A percentile compares a stretch with the other conserved stretches of the same genome.
These are phyloP conservation scores for Nasonia longicornis DNA, from an alignment of 1,140 invertebrate genomes.

Conservation along the genomic window DNA sequence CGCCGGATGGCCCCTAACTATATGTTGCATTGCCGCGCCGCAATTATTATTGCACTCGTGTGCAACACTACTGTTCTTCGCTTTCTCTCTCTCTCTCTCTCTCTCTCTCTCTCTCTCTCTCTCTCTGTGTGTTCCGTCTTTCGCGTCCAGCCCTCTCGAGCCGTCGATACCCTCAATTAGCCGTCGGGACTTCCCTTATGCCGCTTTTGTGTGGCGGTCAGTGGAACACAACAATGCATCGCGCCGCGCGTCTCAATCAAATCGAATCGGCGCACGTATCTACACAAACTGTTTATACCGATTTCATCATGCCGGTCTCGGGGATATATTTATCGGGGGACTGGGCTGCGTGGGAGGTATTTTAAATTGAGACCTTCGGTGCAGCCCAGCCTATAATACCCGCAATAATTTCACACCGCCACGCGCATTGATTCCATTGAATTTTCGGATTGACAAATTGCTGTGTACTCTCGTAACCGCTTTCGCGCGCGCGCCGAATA, in stretches of 20 bases:
- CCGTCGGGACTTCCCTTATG: constrained; percentile 6
- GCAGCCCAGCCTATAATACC: neutral
- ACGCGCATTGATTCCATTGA: constrained; percentile 64
- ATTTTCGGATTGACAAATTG: constrained; percentile 46
- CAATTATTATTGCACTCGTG: constrained; percentile 61
- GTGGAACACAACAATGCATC: neutral
- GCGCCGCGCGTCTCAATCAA: constrained; percentile 15
- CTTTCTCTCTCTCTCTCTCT: neutral
- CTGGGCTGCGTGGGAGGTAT: constrained; percentile 13
- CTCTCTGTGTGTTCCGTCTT: neutral
- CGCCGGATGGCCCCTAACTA: constrained; percentile 58
- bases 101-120: neutral
- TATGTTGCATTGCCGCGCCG: constrained; percentile 63
- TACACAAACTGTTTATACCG: neutral
- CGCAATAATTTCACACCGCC: constrained; percentile 52
- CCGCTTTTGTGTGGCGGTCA: neutral
- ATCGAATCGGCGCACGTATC: constrained; percentile 10
- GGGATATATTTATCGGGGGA: constrained; percentile 3
- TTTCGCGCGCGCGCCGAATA: neutral
- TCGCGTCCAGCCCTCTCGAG: neutral
- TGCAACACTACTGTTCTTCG: constrained; percentile 59
- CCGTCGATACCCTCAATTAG: constrained; percentile 41
- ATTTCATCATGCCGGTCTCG: neutral
- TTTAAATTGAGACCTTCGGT: constrained; percentile 7
- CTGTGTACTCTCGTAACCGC: too few species aligned